phyloP scores from a whole-genome alignment of 1,140 invertebrate genomes.

The Telenomus remus region DNA sequence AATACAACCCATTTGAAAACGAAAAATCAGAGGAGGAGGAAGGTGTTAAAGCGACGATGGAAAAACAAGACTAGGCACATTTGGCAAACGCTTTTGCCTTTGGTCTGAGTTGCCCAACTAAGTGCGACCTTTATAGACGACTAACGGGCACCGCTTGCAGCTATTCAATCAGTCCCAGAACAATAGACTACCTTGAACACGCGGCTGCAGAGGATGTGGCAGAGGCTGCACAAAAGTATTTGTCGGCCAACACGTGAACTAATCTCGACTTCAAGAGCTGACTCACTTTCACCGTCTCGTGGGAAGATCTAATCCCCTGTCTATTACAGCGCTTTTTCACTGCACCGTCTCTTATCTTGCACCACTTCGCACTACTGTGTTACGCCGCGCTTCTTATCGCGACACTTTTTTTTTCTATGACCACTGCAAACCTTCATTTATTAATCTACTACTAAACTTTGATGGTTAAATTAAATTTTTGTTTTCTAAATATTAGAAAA shows the following conservation, averaged over 20 bases:
- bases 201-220: conserved; percentile 58
- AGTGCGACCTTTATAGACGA: conserved; percentile 63
- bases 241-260: conserved; percentile 66
- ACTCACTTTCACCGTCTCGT: conserved; percentile 68
- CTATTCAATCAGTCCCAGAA: conserved; percentile 63
- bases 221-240: conserved; percentile 62
- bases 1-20: too few species aligned
- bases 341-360: conserved; percentile 38
- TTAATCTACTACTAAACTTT: background rate
- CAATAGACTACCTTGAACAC: conserved; percentile 67
- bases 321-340: conserved; percentile 63
- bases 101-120: conserved; percentile 61
- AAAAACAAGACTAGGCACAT: conserved; percentile 34
- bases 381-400: conserved; percentile 18
- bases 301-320: conserved; percentile 65
- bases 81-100: conserved; percentile 45
- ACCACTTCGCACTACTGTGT: conserved; percentile 37
- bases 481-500: too few species aligned
- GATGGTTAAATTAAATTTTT: too few species aligned
- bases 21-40: too few species aligned
- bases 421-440: background rate
- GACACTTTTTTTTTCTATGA: conserved; percentile 9
- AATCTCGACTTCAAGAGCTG: conserved; percentile 56
- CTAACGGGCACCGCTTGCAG: conserved; percentile 58
- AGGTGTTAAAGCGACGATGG: too few species aligned